A percentile compares a stretch with the other conserved stretches of the same genome.
Conservation (phyloP, 2,888 invertebrate species). For the Aricia artaxerxes region DNA sequence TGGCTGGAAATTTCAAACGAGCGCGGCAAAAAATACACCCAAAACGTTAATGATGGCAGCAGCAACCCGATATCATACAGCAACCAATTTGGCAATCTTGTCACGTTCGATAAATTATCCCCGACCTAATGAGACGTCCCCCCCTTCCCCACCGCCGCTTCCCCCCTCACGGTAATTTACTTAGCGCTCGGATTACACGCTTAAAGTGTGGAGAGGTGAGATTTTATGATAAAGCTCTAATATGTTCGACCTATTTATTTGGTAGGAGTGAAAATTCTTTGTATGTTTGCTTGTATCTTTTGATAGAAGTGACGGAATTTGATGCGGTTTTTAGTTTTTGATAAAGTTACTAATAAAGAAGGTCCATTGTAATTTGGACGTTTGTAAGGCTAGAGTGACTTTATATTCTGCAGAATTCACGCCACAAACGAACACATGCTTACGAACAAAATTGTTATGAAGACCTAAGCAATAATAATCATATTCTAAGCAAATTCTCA, state of each 20-base stretch:
- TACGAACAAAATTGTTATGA: no score
- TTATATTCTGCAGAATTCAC: no score
- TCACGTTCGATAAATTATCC: slow-evolving; percentile 40
- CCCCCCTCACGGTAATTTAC: slow-evolving; percentile 35
- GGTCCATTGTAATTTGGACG: no score
- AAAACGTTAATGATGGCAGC: slow-evolving; percentile 8
- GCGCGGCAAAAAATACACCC: not conserved
- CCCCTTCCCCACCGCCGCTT: slow-evolving; percentile 35
- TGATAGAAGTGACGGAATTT: not conserved
- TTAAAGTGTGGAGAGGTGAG: slow-evolving; percentile 16
- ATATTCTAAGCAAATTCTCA: no score
- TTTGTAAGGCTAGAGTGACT: no score
- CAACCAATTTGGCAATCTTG: slow-evolving; percentile 33
- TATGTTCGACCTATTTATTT: not conserved
- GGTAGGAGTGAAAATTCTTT: not conserved
- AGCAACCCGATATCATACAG: slow-evolving; percentile 30
- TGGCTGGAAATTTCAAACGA: not conserved
- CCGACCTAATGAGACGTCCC: slow-evolving; percentile 40
- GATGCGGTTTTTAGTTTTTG: not conserved
- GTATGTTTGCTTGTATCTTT: not conserved
- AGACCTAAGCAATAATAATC: no score
- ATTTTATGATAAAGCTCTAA: not conserved
- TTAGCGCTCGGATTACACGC: slow-evolving; percentile 24
- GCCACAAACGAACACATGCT: no score
- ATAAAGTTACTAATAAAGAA: no score